Evolutionary conservation across 2,797 vertebrate species (phyloP), one percentile per base, ranked within the genome.

Genomic region (Phrynocephalus forsythii): DNA sequence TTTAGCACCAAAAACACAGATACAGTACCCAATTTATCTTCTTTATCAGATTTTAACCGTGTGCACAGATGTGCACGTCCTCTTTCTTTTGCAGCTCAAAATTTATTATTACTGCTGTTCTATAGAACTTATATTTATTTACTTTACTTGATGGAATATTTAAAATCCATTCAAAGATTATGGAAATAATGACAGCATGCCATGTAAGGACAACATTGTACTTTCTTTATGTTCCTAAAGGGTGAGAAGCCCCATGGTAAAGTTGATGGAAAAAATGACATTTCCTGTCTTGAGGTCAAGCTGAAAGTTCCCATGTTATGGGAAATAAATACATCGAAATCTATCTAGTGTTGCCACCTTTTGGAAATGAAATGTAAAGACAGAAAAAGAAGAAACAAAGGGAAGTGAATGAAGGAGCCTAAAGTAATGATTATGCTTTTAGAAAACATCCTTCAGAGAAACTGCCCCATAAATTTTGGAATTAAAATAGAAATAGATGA

Each of bases 321-420:
- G 92, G 95, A 96, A 95, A 93, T 4, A 96, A 95, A 93, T 4
- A 69, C 52, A 30, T 87, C 22, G 5, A 24, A 63, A 1, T 88
- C 72, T 30, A 20, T 44, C 68, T 79, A 91, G 69, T 87, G 20
- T 9, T 94, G 77, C 22, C 67, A 87, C 84, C 87, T 92, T 89
- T 91, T 84, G 88, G 56, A 86, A 90, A 77, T 24, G 24, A 86
- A 88, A 91, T 73, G 82, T 73, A 94, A 92, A 91, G 90, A 15
- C 89, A 67, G 22, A 86, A 87, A 24, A 90, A 30, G 52, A 89
- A 52, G n/a, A 90, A 0, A 38, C 68, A 78, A 86, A 88, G 33
- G 16, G 87, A 92, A 5, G 0, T 82, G 87, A n/a, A 8, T 0
- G 0, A 63, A 77, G 84, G 87, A 88, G 0, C 85, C 26, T 1